Percentiles rank a stretch among this genome's conserved stretches.
These are phyloP conservation scores for Xestia ashworthii DNA, from an alignment of 2,888 invertebrate species.

Conservation along the genomic window DNA sequence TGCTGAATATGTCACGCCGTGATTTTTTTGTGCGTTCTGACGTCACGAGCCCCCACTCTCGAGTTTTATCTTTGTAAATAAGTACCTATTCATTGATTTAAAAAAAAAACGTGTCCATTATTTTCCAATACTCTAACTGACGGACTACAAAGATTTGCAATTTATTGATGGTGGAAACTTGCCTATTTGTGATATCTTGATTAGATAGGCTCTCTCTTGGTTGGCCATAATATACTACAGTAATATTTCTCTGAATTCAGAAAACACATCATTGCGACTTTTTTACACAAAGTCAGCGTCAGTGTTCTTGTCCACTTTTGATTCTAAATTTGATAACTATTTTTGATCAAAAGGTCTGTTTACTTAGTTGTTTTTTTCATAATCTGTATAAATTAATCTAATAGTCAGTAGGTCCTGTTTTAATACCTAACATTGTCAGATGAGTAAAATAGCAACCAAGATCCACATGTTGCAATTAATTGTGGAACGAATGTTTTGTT, in stretches of 20 bases:
- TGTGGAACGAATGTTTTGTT: too few relatives aligned
- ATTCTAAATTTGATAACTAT: background rate
- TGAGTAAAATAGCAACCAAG: background rate
- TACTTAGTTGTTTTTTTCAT: background rate
- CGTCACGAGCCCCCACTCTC: too few relatives aligned
- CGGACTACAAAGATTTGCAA: too few relatives aligned
- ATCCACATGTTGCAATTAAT: background rate
- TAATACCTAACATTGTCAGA: background rate
- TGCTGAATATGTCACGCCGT: too few relatives aligned
- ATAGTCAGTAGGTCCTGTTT: background rate
- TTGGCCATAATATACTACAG: background rate
- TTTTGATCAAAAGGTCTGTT: slow-evolving; percentile 11
- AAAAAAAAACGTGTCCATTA: too few relatives aligned
- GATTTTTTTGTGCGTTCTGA: too few relatives aligned
- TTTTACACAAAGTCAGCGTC: background rate
- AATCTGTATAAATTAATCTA: slow-evolving; percentile 4
- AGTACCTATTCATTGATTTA: too few relatives aligned
- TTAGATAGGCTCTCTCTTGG: background rate
- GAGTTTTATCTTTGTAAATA: too few relatives aligned
- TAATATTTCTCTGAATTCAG: background rate
- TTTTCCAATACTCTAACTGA: too few relatives aligned
- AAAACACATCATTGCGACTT: background rate
- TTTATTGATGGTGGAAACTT: too few relatives aligned
- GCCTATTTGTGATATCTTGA: slow-evolving; percentile 4
- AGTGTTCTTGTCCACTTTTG: slow-evolving; percentile 10